These are phyloP conservation scores for Temnopleurus reevesii DNA, from an alignment of 53 echinoderm and acorn worm species.

Conservation along the genomic window DNA sequence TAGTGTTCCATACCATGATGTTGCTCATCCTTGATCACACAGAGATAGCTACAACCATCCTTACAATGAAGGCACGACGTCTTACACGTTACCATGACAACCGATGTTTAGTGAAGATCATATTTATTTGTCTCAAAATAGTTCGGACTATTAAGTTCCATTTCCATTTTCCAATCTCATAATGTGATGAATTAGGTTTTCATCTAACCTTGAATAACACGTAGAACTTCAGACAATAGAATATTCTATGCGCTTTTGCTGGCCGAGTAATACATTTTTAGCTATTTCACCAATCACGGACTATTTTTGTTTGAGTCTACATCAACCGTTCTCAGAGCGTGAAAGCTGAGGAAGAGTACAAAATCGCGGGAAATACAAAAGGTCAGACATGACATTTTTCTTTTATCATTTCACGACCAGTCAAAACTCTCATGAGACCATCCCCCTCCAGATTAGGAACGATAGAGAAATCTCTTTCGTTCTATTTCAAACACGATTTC, in stretches of 20 bases:
- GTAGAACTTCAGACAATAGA: too few species aligned
- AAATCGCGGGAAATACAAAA: not conserved
- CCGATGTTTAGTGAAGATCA: conserved; percentile 1
- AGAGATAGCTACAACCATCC: not conserved
- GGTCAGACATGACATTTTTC: not conserved
- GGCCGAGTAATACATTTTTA: too few species aligned
- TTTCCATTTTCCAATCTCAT: not conserved
- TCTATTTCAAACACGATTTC: conserved; percentile 32
- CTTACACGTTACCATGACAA: not conserved
- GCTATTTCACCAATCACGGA: too few species aligned
- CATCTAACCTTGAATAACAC: too few species aligned
- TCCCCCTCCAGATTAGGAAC: not conserved
- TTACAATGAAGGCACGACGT: not conserved
- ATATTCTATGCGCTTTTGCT: too few species aligned
- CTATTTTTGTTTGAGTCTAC: too few species aligned
- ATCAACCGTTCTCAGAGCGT: too few species aligned
- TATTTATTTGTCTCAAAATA: not conserved
- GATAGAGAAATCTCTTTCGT: not conserved
- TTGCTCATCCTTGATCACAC: not conserved
- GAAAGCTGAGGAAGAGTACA: too few species aligned
- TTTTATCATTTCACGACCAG: not conserved
- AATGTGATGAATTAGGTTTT: too few species aligned
- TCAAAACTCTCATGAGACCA: not conserved
- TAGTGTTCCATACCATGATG: not conserved
- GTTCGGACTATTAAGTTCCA: not conserved